A percentile compares a stretch with the other conserved stretches of the same genome.
Conservation (phyloP, 2,797 vertebrate genomes). For the Eutrigla gurnardus region DNA sequence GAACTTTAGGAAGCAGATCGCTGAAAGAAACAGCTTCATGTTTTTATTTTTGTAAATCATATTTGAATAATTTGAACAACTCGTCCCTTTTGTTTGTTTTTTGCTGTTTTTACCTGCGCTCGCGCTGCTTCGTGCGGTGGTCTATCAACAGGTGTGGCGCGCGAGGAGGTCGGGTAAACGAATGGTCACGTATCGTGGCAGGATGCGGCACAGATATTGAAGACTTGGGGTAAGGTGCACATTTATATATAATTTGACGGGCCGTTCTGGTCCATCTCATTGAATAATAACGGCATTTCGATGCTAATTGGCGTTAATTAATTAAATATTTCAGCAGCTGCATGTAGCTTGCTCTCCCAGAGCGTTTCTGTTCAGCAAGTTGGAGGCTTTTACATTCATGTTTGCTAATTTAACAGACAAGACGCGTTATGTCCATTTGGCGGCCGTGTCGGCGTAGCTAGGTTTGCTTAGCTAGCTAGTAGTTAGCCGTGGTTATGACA, state of each 20-base stretch:
- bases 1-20: background rate
- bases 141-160: background rate
- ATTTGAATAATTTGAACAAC: background rate
- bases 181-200: fast-evolving
- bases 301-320: fast-evolving
- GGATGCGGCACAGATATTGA: background rate
- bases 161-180: background rate
- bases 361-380: too few relatives aligned
- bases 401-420: background rate
- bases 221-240: fast-evolving
- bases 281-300: too few relatives aligned
- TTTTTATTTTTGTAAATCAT: background rate
- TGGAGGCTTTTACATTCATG: background rate
- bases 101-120: background rate
- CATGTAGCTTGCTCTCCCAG: too few relatives aligned
- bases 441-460: background rate
- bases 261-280: background rate
- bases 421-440: too few relatives aligned
- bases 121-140: background rate
- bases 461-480: too few relatives aligned
- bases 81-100: background rate
- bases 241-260: background rate
- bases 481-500: background rate
- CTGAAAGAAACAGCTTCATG: background rate
- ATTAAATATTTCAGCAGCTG: background rate